Base-by-base conservation (phyloP, 2,113 vertebrate genomes). In the Aythya baeri region DNA sequence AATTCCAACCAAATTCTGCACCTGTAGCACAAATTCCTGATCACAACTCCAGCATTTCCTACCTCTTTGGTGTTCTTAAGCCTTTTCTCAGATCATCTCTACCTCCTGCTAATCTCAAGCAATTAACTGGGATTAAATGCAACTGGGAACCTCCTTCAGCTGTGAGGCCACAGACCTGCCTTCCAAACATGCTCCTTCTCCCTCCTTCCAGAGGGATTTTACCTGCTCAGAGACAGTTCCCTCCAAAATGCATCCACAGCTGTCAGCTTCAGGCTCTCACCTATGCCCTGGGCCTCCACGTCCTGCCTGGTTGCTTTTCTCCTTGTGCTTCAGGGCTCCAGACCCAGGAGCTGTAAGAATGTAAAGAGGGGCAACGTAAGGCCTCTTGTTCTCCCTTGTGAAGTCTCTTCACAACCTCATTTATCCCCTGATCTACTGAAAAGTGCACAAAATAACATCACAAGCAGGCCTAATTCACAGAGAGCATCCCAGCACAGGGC, bases 1-100 rank as follows among this genome's bases (percentile, higher is more conserved):
- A 90, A 93, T 77, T 93, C 85, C 94, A 90, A 80, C 21, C 27
- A 73, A 27, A 83, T 66, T 79, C 85, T 77, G 36, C 79, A 94
- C 73, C 50, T 58, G 13, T n/a, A 70, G 27, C 63, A 91, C 11
- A 80, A 93, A 85, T 49, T 43, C 49, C 67, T 49, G 12, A 23
- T 44, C 46, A 32, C 54, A 58, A 22, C 55, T 73, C 38, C 29
- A 73, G 17, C 67, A 43, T 20, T 91, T 89, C 49, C 25, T 57
- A 73, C 41, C 32, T 70, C 8, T 44, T 75, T 55, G 22, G 57
- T 44, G 54, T 29, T 93, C 68, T 54, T 13, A 89, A 94, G 82
- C 10, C 21, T 89, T 62, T 96, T 91, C 74, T 83, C 54, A 54
- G 41, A 20, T 43, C 62, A 85, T 34, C 61, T 21, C 41, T 62